A percentile compares a stretch with the other conserved stretches of the same genome.
phyloP scores from a whole-genome alignment of 1,140 invertebrate genomes.

The Stegodyphus mimosarum region DNA sequence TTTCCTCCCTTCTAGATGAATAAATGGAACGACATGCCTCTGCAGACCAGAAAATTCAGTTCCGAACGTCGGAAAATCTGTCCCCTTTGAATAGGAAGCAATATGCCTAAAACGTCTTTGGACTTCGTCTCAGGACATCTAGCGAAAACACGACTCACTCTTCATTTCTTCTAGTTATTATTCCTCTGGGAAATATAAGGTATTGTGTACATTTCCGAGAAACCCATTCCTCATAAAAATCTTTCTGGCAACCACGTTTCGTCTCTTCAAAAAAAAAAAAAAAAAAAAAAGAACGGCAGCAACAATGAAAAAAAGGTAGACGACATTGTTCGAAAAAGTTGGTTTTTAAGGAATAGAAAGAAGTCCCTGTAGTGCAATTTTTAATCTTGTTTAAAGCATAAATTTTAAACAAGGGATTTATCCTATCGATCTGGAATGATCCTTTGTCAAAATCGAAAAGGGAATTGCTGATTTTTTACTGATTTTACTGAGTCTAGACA shows the following conservation, averaged over 20 bases:
- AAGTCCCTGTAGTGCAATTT: constrained; percentile 1
- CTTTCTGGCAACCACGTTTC: too few relatives aligned
- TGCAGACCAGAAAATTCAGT: background rate
- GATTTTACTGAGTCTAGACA: too few relatives aligned
- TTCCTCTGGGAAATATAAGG: constrained; percentile 37
- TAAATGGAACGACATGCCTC: constrained; percentile 8
- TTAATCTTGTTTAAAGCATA: constrained; percentile 44
- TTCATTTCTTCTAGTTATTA: constrained; percentile 33
- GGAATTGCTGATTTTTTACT: too few relatives aligned
- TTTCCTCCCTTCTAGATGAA: background rate
- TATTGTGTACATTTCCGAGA: constrained; percentile 38
- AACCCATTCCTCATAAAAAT: constrained; percentile 10
- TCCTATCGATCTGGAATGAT: too few relatives aligned
- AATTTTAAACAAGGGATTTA: background rate
- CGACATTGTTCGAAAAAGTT: constrained; percentile 13
- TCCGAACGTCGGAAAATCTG: constrained; percentile 1
- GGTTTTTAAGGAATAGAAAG: constrained; percentile 11
- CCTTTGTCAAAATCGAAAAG: too few relatives aligned
- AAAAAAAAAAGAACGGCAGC: too few relatives aligned
- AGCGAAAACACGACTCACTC: background rate
- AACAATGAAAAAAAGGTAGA: too few relatives aligned
- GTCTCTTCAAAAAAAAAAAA: too few relatives aligned
- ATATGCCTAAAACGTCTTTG: constrained; percentile 44
- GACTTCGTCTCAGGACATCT: constrained; percentile 6
- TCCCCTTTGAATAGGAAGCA: constrained; percentile 26